phyloP scores from a whole-genome alignment of 2,113 vertebrate genomes.

The Neolamprologus modestus region DNA sequence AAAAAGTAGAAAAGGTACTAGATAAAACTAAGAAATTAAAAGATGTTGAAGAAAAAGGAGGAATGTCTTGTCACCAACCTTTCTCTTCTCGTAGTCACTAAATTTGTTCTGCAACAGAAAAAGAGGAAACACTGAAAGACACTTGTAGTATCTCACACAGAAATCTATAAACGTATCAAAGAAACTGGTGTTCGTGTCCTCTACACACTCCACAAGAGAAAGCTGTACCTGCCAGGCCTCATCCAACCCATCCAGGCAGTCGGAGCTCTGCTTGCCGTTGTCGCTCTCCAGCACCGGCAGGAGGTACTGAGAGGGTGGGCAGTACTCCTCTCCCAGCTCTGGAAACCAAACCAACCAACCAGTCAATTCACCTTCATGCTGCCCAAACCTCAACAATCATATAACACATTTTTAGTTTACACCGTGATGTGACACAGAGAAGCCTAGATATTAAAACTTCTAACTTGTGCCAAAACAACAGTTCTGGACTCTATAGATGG shows the following conservation, averaged over 20 bases:
- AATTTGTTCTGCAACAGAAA: conserved; percentile 82
- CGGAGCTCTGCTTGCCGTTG: conserved; percentile 37
- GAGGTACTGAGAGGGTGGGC: conserved; percentile 82
- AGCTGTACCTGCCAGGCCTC: conserved; percentile 79
- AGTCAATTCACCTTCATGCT: not conserved
- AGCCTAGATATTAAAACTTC: not conserved
- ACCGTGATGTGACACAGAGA: not conserved
- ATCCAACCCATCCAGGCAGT: conserved; percentile 72
- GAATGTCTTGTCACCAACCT: conserved; percentile 68
- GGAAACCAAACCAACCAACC: conserved; percentile 2
- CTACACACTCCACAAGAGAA: not conserved
- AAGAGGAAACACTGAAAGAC: not conserved
- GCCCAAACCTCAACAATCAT: not conserved
- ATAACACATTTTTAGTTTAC: not conserved
- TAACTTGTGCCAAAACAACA: not conserved
- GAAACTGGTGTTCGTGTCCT: not conserved
- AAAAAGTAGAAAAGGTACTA: not conserved
- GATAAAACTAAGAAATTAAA: not conserved
- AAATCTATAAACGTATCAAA: not conserved
- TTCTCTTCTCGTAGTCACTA: conserved; percentile 89
- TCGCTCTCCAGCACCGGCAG: conserved; percentile 78
- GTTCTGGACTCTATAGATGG: not conserved
- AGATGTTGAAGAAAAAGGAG: not conserved
- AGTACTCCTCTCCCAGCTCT: conserved; percentile 83
- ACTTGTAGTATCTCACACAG: not conserved